Percentiles rank a stretch among this genome's conserved stretches.
Conservation (phyloP, 2,888 invertebrate species). For the Podabrus alpinus region DNA sequence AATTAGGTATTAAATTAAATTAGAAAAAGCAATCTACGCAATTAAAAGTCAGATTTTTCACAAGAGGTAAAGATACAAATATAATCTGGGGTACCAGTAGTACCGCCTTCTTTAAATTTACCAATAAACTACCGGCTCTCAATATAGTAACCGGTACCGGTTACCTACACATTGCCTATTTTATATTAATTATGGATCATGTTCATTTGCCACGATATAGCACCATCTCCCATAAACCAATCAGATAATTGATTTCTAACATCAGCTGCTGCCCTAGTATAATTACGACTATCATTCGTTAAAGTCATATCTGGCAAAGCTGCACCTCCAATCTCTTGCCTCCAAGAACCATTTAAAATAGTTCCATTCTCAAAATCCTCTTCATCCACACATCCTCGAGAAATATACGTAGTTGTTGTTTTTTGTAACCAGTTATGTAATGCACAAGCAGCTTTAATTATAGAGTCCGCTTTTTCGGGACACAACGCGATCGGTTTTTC, state of each 20-base stretch:
- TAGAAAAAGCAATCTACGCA: too few species aligned
- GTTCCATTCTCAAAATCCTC: slow-evolving; percentile 16
- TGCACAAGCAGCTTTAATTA: slow-evolving; percentile 9
- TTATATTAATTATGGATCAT: slow-evolving; percentile 26
- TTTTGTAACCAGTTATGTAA: slow-evolving; percentile 32
- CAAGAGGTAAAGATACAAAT: too few species aligned
- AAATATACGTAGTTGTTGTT: slow-evolving; percentile 23
- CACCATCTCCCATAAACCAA: slow-evolving; percentile 31
- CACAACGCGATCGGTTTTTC: slow-evolving; percentile 17
- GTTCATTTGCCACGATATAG: slow-evolving; percentile 33
- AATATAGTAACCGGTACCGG: too few species aligned
- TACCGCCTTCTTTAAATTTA: too few species aligned
- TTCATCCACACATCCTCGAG: slow-evolving; percentile 22
- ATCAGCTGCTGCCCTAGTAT: slow-evolving; percentile 22
- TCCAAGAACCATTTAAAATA: slow-evolving; percentile 33
- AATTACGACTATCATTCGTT: slow-evolving; percentile 18
- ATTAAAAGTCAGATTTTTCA: too few species aligned
- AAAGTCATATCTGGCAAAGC: slow-evolving; percentile 23
- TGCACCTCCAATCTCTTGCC: slow-evolving; percentile 23
- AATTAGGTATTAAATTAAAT: too few species aligned
- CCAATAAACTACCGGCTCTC: too few species aligned
- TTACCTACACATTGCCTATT: too few species aligned
- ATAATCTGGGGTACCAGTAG: too few species aligned
- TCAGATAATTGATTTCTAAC: slow-evolving; percentile 24
- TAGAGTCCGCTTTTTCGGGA: slow-evolving; percentile 19